phyloP scores from a whole-genome alignment of 2,888 invertebrate species.

The Stenurella melanura region DNA sequence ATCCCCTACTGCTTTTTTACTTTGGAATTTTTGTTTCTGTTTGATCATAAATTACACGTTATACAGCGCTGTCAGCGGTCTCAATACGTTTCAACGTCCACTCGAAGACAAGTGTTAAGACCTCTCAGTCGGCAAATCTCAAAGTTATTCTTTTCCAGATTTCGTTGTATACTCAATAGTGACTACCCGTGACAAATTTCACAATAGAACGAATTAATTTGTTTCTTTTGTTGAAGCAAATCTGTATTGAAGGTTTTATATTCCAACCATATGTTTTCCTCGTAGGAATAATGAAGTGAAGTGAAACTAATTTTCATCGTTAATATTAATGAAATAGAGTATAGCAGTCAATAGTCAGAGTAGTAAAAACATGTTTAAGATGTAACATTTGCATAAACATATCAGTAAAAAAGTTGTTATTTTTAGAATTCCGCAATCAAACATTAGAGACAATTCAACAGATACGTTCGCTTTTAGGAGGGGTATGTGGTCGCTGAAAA shows the following conservation, averaged over 20 bases:
- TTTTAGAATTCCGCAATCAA: too few species aligned
- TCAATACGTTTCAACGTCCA: conserved; percentile 41
- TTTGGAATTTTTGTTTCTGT: conserved; percentile 47
- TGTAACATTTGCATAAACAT: too few species aligned
- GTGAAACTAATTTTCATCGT: background rate
- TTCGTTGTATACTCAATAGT: conserved; percentile 39
- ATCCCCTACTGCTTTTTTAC: conserved; percentile 11
- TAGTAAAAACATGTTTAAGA: too few species aligned
- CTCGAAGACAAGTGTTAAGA: conserved; percentile 45
- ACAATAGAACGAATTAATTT: conserved; percentile 61
- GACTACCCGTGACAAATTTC: conserved; percentile 59
- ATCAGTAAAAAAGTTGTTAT: too few species aligned
- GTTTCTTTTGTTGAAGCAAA: conserved; percentile 57
- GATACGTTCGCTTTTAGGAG: too few species aligned
- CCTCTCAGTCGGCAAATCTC: conserved; percentile 46
- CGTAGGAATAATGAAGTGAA: background rate
- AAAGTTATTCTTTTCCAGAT: conserved; percentile 46
- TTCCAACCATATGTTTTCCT: conserved; percentile 35
- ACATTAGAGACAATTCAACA: too few species aligned
- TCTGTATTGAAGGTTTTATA: conserved; percentile 42
- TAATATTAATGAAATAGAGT: background rate
- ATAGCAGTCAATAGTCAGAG: background rate
- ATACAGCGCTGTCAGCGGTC: conserved; percentile 55
- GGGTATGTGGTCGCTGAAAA: too few species aligned
- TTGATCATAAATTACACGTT: conserved; percentile 55